Conservation (phyloP, 1,140 invertebrate genomes). For the Chymomyza costata region DNA sequence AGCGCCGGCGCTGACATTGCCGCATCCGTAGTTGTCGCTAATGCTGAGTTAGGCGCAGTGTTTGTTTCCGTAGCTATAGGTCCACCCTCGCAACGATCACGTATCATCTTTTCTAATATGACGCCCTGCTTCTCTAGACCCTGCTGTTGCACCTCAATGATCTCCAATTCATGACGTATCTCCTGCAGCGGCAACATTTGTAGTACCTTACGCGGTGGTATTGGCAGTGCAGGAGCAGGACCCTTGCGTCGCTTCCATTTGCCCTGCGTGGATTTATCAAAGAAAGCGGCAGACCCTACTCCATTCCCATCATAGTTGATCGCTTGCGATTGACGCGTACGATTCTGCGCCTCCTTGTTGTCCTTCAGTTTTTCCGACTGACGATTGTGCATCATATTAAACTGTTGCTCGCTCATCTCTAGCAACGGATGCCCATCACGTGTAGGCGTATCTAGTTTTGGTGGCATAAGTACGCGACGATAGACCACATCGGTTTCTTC, state of each 20-base stretch:
- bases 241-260: constrained; percentile 87
- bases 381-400: constrained; percentile 26
- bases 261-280: constrained; percentile 76
- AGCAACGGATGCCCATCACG: constrained; percentile 25
- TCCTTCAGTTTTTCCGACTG: constrained; percentile 77
- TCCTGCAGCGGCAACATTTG: constrained; percentile 84
- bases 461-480: constrained; percentile 50
- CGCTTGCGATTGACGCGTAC: constrained; percentile 77
- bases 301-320: not conserved
- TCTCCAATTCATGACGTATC: constrained; percentile 83
- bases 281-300: not conserved
- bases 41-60: too few species aligned
- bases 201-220: constrained; percentile 78
- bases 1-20: too few species aligned
- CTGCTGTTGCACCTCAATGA: constrained; percentile 90
- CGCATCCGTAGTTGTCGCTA: too few species aligned
- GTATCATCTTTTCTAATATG: constrained; percentile 89
- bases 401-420: not conserved
- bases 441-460: constrained; percentile 27
- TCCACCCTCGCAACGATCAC: constrained; percentile 86
- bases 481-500: constrained; percentile 46
- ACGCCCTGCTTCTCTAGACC: constrained; percentile 93
- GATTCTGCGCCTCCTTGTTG: constrained; percentile 79
- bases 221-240: constrained; percentile 84
- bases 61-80: constrained; percentile 26